A percentile compares a stretch with the other conserved stretches of the same genome.
phyloP scores from a whole-genome alignment of 2,797 vertebrate genomes.

The Sebastes matsubarae region DNA sequence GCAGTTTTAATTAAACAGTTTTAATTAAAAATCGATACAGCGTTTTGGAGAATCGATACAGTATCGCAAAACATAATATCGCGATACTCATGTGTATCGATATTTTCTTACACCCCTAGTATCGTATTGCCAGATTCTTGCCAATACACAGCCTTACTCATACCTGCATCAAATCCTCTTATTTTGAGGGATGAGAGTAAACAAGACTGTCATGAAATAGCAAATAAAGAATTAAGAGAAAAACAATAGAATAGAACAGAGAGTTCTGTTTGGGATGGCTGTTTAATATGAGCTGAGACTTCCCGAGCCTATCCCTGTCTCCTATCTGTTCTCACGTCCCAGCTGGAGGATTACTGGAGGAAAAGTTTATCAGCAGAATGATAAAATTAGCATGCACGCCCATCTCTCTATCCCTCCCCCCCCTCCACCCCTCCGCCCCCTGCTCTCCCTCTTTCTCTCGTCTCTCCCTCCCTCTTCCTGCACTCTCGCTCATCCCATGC shows the following conservation, averaged over 20 bases:
- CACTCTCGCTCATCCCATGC: constrained; percentile 65
- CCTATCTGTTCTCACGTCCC: constrained; percentile 78
- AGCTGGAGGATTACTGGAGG: constrained; percentile 84
- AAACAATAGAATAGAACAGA: constrained; percentile 46
- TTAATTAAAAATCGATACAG: no score
- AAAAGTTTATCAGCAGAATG: constrained; percentile 86
- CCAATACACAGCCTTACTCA: no score
- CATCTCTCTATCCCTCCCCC: constrained; percentile 63
- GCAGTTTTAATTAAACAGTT: no score
- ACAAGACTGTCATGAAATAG: constrained; percentile 25
- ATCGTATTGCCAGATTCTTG: no score
- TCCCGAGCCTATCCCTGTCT: constrained; percentile 71
- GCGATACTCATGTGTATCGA: no score
- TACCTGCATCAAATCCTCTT: constrained; percentile 51
- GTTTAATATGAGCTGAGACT: constrained; percentile 72
- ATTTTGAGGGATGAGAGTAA: constrained; percentile 29
- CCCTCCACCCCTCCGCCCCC: not conserved
- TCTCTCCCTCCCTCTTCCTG: constrained; percentile 57
- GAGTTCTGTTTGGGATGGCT: constrained; percentile 56
- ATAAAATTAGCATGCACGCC: constrained; percentile 86
- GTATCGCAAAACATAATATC: no score
- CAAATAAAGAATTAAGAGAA: constrained; percentile 26
- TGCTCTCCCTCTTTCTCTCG: constrained; percentile 44
- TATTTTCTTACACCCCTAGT: no score
- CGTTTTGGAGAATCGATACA: no score